Conservation (phyloP, 2,888 invertebrate genomes). For the Caenorhabditis uteleia region DNA sequence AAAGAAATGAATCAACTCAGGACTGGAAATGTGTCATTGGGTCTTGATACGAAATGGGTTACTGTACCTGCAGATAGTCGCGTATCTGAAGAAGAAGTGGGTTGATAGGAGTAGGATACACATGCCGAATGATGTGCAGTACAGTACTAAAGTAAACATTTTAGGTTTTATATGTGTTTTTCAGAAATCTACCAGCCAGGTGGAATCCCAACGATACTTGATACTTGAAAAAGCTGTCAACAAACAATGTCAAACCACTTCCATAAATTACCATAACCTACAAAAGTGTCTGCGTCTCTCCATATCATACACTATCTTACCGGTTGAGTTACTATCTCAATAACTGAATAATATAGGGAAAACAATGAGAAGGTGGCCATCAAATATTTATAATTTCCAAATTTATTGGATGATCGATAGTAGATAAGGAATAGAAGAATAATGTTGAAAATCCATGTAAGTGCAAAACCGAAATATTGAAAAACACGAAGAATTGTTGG, state of each 20-base stretch:
- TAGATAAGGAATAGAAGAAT: neutral
- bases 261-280: no score
- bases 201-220: no score
- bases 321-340: slow-evolving; percentile 4
- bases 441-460: neutral
- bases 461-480: slow-evolving; percentile 1
- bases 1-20: neutral
- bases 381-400: slow-evolving; percentile 5
- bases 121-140: slow-evolving; percentile 15
- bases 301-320: slow-evolving; percentile 9
- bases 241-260: no score
- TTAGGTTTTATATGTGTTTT: no score
- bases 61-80: slow-evolving; percentile 10
- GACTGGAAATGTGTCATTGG: slow-evolving; percentile 2
- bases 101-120: slow-evolving; percentile 6
- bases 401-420: neutral
- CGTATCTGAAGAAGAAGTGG: slow-evolving; percentile 27
- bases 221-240: no score
- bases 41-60: neutral
- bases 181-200: no score
- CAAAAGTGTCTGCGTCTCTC: no score
- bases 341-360: neutral
- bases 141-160: slow-evolving; percentile 4
- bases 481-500: neutral
- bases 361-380: slow-evolving; percentile 4